These are phyloP conservation scores for Hydropsyche betteni DNA, from an alignment of 2,888 invertebrate species.

Conservation along the genomic window DNA sequence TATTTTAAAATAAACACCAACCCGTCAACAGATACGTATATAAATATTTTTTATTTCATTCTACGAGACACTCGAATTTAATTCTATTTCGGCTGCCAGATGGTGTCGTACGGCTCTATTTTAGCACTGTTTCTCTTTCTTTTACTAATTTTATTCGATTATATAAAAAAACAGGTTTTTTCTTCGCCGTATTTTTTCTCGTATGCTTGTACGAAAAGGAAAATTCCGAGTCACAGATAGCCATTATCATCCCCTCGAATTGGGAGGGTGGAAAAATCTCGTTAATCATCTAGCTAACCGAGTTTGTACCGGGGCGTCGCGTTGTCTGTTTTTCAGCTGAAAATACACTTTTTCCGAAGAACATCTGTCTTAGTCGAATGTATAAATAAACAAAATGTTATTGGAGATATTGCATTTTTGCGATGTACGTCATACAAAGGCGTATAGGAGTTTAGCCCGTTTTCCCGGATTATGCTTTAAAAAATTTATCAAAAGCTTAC, in stretches of 20 bases:
- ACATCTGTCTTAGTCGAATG: too few relatives aligned
- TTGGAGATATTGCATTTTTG: too few relatives aligned
- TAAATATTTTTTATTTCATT: too few relatives aligned
- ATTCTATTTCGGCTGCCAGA: background rate
- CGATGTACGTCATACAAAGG: too few relatives aligned
- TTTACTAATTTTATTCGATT: constrained; percentile 15
- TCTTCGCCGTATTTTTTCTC: too few relatives aligned
- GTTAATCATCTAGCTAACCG: constrained; percentile 4
- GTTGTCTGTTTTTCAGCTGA: background rate
- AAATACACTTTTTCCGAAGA: too few relatives aligned
- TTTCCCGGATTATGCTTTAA: too few relatives aligned
- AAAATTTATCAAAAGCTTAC: too few relatives aligned
- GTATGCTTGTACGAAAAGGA: background rate
- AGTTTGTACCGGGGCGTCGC: background rate
- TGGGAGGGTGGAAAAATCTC: background rate
- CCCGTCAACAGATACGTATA: background rate
- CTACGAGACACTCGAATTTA: background rate
- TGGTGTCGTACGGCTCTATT: constrained; percentile 1
- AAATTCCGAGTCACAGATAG: constrained; percentile 11
- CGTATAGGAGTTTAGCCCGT: too few relatives aligned
- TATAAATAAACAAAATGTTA: too few relatives aligned
- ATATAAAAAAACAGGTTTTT: too few relatives aligned
- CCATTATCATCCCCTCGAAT: background rate
- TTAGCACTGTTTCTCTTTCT: background rate
- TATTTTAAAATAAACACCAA: background rate